phyloP scores from a whole-genome alignment of 2,797 vertebrate species.

The Glossophaga mutica region DNA sequence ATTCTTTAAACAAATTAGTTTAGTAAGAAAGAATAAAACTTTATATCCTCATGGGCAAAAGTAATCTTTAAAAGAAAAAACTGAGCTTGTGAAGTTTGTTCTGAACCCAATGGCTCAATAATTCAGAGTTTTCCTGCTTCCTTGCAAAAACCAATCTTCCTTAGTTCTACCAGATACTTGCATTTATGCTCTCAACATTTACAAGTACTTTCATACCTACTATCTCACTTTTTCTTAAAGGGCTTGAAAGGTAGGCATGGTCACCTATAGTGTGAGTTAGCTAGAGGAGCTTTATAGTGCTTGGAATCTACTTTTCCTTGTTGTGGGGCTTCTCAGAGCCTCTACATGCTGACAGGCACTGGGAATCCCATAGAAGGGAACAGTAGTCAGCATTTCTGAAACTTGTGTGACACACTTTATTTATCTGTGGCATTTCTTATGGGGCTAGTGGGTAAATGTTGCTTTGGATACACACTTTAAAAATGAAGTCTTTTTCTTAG shows the following conservation, averaged over 20 bases:
- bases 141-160: neutral
- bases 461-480: neutral
- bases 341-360: neutral
- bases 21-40: slow-evolving; percentile 53
- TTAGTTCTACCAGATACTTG: neutral
- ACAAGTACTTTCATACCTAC: neutral
- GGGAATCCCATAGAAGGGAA: neutral
- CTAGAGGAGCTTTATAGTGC: neutral
- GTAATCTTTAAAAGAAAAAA: neutral
- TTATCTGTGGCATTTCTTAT: neutral
- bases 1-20: slow-evolving; percentile 55
- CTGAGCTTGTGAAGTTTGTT: neutral
- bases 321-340: neutral
- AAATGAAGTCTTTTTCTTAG: neutral
- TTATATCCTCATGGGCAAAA: neutral
- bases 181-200: neutral
- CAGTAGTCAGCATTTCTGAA: neutral
- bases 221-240: neutral
- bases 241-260: neutral
- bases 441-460: neutral
- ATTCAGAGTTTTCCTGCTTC: neutral
- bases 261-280: neutral
- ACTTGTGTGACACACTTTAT: neutral
- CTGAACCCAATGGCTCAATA: neutral
- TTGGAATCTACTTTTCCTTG: neutral